Conservation (phyloP, 2,797 vertebrate genomes). For the Discoglossus pictus region DNA sequence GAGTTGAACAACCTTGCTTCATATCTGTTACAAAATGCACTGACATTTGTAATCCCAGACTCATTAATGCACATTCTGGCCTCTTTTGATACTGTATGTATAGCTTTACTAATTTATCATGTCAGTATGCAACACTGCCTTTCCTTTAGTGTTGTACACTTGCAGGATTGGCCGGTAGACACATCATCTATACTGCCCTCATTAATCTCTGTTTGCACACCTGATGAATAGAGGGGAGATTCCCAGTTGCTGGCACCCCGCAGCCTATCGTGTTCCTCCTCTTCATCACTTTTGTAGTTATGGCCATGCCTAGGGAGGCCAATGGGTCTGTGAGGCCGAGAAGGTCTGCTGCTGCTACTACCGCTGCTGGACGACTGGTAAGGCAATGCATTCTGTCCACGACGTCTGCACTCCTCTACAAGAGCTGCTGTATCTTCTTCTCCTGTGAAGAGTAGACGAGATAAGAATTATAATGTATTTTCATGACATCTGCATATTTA, state of each 20-base stretch:
- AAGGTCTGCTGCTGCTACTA: slow-evolving; percentile 65
- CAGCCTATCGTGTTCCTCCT: slow-evolving; percentile 75
- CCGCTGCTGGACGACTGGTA: slow-evolving; percentile 65
- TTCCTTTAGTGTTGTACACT: slow-evolving; percentile 29
- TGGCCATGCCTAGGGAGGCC: slow-evolving; percentile 68
- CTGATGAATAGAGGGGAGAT: slow-evolving; percentile 69
- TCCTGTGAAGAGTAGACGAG: slow-evolving; percentile 67
- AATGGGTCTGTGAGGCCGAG: slow-evolving; percentile 57
- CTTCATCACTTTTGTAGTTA: slow-evolving; percentile 70
- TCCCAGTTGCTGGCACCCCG: slow-evolving; percentile 66
- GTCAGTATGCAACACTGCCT: slow-evolving; percentile 20
- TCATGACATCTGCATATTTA: no score
- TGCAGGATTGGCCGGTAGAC: slow-evolving; percentile 28
- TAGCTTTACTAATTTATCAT: neutral
- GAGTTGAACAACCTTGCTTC: no score
- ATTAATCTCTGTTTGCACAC: slow-evolving; percentile 69
- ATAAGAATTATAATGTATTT: no score
- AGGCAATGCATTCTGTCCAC: slow-evolving; percentile 79
- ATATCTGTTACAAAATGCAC: no score
- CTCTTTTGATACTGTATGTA: no score
- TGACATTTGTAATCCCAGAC: no score
- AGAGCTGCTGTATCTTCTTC: slow-evolving; percentile 72
- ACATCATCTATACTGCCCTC: slow-evolving; percentile 9
- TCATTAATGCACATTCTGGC: no score
- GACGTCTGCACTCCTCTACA: slow-evolving; percentile 77